phyloP scores from a whole-genome alignment of 2,113 vertebrate species.

The Lates calcarifer region DNA sequence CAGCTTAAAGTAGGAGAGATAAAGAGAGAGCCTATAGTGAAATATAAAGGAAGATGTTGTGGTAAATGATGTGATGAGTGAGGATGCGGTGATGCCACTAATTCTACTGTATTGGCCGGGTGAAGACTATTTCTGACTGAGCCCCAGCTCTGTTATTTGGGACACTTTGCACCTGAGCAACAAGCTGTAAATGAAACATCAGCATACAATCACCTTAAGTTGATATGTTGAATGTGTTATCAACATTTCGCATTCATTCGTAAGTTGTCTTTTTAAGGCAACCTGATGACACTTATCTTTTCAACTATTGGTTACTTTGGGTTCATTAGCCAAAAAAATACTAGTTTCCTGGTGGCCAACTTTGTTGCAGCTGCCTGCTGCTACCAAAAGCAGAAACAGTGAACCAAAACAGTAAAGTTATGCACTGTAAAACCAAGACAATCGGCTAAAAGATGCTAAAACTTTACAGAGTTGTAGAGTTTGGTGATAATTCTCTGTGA shows the following conservation, averaged over 20 bases:
- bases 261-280: neutral
- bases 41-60: neutral
- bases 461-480: too few relatives aligned
- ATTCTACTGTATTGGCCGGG: neutral
- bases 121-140: conserved; percentile 7
- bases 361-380: too few relatives aligned
- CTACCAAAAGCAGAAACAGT: too few relatives aligned
- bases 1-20: neutral
- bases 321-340: neutral
- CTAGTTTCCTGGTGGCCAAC: too few relatives aligned
- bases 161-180: neutral
- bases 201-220: neutral
- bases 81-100: neutral
- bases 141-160: neutral
- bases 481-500: too few relatives aligned
- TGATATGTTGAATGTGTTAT: neutral
- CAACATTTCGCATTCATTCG: neutral
- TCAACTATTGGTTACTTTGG: neutral
- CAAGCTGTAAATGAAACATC: neutral
- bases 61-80: neutral
- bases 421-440: too few relatives aligned
- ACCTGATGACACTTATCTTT: too few relatives aligned
- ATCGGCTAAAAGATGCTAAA: too few relatives aligned
- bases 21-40: neutral
- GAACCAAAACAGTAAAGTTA: neutral